These are phyloP conservation scores for Drosophila neonasuta DNA, from an alignment of 2,888 invertebrate genomes.

Conservation along the genomic window DNA sequence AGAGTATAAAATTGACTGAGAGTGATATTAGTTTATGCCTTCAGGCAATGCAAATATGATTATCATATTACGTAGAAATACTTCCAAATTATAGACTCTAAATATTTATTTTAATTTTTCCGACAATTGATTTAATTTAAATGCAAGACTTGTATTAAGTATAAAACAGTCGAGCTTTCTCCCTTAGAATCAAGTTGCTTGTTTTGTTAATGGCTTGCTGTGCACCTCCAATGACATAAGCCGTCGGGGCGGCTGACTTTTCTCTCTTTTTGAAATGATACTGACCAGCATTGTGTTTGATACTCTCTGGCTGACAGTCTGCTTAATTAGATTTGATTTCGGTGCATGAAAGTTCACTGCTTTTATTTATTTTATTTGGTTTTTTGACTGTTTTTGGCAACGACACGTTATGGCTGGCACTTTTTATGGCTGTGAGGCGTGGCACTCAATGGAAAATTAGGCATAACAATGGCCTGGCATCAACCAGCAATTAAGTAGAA, in stretches of 20 bases:
- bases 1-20: not conserved
- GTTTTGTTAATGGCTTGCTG: conserved; percentile 14
- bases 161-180: not conserved
- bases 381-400: conserved; percentile 22
- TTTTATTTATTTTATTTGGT: not conserved
- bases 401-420: conserved; percentile 24
- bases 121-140: not conserved
- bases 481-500: conserved; percentile 36
- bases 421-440: conserved; percentile 44
- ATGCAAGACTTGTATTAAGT: not conserved
- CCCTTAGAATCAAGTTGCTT: not conserved
- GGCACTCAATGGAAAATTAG: conserved; percentile 43
- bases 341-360: conserved; percentile 25
- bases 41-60: too few relatives aligned
- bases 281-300: conserved; percentile 30
- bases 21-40: not conserved
- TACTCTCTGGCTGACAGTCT: conserved; percentile 12
- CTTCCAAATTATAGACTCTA: too few relatives aligned
- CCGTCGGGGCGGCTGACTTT: conserved; percentile 24
- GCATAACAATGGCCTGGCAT: conserved; percentile 28
- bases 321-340: conserved; percentile 51
- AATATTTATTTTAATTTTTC: too few relatives aligned
- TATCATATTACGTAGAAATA: too few relatives aligned
- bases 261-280: conserved; percentile 13
- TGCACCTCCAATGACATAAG: conserved; percentile 34